A percentile compares a stretch with the other conserved stretches of the same genome.
Conservation (phyloP, 2,888 invertebrate species). For the Xanthorhoe spadicearia region DNA sequence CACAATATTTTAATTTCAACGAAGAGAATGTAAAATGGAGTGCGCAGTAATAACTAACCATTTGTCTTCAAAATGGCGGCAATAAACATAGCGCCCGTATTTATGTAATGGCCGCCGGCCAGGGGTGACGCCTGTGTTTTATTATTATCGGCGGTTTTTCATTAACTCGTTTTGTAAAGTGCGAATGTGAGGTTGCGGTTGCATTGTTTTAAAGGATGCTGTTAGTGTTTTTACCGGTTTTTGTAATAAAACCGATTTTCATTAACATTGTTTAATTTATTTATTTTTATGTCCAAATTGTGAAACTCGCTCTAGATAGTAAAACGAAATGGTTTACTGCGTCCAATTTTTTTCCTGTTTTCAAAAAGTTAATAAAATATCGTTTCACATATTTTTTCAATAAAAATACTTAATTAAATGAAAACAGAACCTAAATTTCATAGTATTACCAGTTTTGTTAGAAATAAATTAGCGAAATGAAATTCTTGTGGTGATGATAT, state of each 20-base stretch:
- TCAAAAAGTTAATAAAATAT: background rate
- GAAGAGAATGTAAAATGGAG: constrained; percentile 82
- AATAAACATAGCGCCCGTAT: constrained; percentile 83
- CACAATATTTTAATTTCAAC: constrained; percentile 84
- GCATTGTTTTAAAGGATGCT: constrained; percentile 40
- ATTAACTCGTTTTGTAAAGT: constrained; percentile 63
- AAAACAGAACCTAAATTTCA: background rate
- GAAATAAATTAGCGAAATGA: constrained; percentile 29
- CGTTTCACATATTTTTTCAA: background rate
- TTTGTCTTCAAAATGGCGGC: constrained; percentile 85
- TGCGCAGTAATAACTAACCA: constrained; percentile 83
- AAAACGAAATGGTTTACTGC: too few species aligned
- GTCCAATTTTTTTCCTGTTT: background rate
- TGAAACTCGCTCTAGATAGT: too few species aligned
- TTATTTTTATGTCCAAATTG: background rate
- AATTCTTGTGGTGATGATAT: constrained; percentile 34
- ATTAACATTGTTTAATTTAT: background rate
- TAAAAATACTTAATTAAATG: background rate
- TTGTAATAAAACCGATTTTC: constrained; percentile 17
- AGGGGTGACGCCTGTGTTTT: constrained; percentile 81
- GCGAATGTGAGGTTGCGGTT: constrained; percentile 51
- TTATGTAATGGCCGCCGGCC: constrained; percentile 81
- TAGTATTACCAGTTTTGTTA: constrained; percentile 1
- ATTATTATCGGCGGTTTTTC: constrained; percentile 79
- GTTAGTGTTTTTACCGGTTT: constrained; percentile 45